Evolutionary conservation across 1,140 invertebrate genomes (phyloP).

Genomic region (Cydia pomonella): DNA sequence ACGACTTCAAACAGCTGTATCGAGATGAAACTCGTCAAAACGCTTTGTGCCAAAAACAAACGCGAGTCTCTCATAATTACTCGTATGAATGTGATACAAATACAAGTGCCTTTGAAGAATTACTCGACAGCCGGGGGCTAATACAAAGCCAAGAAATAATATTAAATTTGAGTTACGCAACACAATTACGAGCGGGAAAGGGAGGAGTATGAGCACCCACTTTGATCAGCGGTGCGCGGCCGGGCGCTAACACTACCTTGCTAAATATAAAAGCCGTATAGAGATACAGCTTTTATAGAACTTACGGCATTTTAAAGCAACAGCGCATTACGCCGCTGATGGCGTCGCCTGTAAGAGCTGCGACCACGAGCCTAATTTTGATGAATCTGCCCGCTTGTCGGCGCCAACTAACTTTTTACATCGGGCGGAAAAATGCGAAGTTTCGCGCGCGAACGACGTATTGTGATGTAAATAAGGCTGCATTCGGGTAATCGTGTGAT

Average conservation of each 20-base stretch:
- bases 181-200: neutral
- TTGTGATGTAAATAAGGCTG: slow-evolving; percentile 23
- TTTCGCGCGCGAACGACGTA: slow-evolving; percentile 1
- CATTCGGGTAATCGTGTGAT: slow-evolving; percentile 9
- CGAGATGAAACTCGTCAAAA: slow-evolving; percentile 9
- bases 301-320: neutral
- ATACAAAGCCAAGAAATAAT: slow-evolving; percentile 17
- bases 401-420: slow-evolving; percentile 29
- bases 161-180: slow-evolving; percentile 20
- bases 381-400: slow-evolving; percentile 17
- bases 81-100: slow-evolving; percentile 19
- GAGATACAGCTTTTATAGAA: neutral
- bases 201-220: neutral
- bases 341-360: neutral
- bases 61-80: neutral
- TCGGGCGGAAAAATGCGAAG: slow-evolving; percentile 7
- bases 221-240: slow-evolving; percentile 23
- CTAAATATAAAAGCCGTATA: neutral
- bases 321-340: neutral
- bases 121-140: slow-evolving; percentile 17
- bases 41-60: slow-evolving; percentile 20
- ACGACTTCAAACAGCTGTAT: neutral
- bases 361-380: slow-evolving; percentile 23
- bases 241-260: neutral
- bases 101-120: slow-evolving; percentile 16